Base-by-base conservation (phyloP, 1,140 invertebrate genomes). In the Drosophila trapezifrons region DNA sequence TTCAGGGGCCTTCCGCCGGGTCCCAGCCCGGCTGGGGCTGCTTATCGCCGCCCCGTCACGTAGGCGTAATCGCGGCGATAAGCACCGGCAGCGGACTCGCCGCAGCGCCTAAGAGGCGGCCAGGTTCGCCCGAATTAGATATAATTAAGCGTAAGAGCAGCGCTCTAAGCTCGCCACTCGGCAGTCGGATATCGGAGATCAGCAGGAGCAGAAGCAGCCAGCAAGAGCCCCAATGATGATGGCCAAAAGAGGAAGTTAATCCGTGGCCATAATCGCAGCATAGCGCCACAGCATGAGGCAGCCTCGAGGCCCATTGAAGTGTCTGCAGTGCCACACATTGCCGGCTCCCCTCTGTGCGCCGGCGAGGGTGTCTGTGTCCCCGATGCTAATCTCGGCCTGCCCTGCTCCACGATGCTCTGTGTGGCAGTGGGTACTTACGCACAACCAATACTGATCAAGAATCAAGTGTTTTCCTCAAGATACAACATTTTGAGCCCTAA, bases 281-380 rank as follows among this genome's bases (percentile, higher is more conserved):
- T 90, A 90, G 86, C 86, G 86, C 87, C 86, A 90, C 86, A 90
- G 86, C 86, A 90, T 90, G 86, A 79, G 80, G 82, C 87, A 78
- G 56, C 62, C 46, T 43, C 32, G 20, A 76, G 79, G 75, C 83
- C 83, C 83, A 86, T 86, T 86, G 55, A 87, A 86, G 82, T 87
- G 83, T 86, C 82, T 87, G 82, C 72, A 81, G 78, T 78, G 75
- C 54, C 82, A 80, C 74, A 63, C 54, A 76, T 59, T 58, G 72
- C 42, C 29, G 62, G 52, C 20, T 32, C 57, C 56, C 58, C 54
- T 54, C 40, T 64, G 46, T 78, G 52, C 54, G 38, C 43, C 66
- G 60, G 66, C 42, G 66, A 54, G 77, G 60, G 60, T 65, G 38
- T 43, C 51, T 42, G 49, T 52, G 46, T 3, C 25, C 3, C 55